Evolutionary conservation across 2,113 vertebrate species (phyloP).

Genomic region (Dermatemys mawii): DNA sequence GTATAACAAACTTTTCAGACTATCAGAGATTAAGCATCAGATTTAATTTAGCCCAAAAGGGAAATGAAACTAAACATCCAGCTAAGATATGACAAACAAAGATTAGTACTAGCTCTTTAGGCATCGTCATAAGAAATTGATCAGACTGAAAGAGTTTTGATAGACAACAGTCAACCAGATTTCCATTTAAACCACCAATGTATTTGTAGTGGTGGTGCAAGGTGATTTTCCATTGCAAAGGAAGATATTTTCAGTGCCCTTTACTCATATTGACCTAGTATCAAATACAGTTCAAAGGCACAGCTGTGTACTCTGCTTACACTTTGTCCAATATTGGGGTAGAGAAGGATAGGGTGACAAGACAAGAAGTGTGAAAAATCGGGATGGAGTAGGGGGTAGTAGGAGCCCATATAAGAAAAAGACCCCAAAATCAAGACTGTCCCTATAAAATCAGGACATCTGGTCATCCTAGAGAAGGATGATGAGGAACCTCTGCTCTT

Average conservation of each 20-base stretch:
- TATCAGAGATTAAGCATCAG: background rate
- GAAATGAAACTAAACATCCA: background rate
- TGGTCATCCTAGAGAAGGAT: fast-evolving
- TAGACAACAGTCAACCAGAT: fast-evolving
- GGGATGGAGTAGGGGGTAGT: too few relatives aligned
- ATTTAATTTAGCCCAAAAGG: background rate
- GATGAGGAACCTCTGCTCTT: background rate
- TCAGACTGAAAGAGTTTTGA: background rate
- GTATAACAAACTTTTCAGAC: background rate
- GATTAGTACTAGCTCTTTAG: background rate
- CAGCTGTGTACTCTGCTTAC: background rate
- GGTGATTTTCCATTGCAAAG: background rate
- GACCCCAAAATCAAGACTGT: too few relatives aligned
- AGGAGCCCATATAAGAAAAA: too few relatives aligned
- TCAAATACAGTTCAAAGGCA: background rate
- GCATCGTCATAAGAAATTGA: background rate
- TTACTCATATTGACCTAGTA: background rate
- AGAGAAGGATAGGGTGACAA: background rate
- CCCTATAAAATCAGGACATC: too few relatives aligned
- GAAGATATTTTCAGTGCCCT: background rate
- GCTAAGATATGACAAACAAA: background rate
- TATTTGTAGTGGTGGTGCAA: background rate
- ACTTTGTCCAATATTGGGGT: background rate
- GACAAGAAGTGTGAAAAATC: too few relatives aligned
- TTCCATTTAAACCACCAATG: background rate